Conservation (phyloP, 2,113 vertebrate species). For the Zosterops lateralis region DNA sequence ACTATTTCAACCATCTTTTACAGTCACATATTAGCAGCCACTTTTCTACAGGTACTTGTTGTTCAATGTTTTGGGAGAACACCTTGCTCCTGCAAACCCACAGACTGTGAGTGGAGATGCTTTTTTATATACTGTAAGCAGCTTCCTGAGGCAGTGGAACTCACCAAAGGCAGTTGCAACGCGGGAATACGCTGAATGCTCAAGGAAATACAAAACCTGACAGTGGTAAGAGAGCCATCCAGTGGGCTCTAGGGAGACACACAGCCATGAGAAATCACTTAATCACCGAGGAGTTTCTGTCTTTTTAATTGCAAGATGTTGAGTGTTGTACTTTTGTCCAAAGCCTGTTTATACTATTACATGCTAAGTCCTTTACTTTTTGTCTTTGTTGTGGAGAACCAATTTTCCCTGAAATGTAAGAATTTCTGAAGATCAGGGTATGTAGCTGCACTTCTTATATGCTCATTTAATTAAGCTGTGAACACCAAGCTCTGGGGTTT, state of each 20-base stretch:
- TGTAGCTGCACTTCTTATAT: neutral
- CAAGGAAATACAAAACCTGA: neutral
- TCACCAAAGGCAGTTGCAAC: fast-evolving
- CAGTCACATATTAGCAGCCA: neutral
- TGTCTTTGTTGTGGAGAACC: neutral
- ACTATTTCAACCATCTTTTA: neutral
- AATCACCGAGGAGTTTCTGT: neutral
- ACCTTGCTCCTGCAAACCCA: neutral
- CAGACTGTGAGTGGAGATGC: neutral
- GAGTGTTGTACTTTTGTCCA: neutral
- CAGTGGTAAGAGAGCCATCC: neutral
- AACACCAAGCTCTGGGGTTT: fast-evolving
- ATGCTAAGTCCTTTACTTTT: neutral
- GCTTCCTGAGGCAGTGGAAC: neutral
- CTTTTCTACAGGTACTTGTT: neutral
- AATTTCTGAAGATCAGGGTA: neutral
- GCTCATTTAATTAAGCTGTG: neutral
- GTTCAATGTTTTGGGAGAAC: neutral
- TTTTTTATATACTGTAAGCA: neutral
- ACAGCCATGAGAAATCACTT: neutral
- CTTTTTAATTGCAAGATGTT: neutral
- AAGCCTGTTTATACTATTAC: neutral
- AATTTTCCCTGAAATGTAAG: fast-evolving
- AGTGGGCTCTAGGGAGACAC: neutral
- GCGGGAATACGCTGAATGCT: fast-evolving